Percentiles rank a stretch among this genome's conserved stretches.
These are phyloP conservation scores for Acanthoscelides obtectus DNA, from an alignment of 2,888 invertebrate species.

Conservation along the genomic window DNA sequence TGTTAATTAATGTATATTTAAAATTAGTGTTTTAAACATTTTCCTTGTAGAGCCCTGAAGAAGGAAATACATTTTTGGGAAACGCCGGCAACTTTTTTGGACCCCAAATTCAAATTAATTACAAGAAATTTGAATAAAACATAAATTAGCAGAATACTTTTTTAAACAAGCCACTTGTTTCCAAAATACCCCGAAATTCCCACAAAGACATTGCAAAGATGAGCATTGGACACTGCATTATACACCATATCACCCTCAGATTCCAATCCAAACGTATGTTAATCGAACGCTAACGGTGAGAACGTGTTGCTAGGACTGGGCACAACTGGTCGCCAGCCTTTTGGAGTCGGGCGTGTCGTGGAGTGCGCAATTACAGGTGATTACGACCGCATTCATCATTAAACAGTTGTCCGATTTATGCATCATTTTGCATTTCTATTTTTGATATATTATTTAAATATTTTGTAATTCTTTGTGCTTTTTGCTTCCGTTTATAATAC, in stretches of 20 bases:
- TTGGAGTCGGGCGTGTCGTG: slow-evolving; percentile 80
- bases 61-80: no score
- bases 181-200: background rate
- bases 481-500: background rate
- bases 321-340: slow-evolving; percentile 80
- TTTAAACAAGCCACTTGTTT: no score
- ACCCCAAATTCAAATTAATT: no score
- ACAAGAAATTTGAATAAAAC: no score
- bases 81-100: no score
- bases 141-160: no score
- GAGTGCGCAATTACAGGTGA: slow-evolving; percentile 75
- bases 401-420: slow-evolving; percentile 22
- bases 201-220: background rate
- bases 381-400: slow-evolving; percentile 36
- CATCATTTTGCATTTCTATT: slow-evolving; percentile 22
- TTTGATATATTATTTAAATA: slow-evolving; percentile 12
- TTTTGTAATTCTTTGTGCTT: slow-evolving; percentile 14
- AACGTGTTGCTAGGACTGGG: slow-evolving; percentile 65
- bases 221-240: background rate
- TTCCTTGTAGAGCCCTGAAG: no score
- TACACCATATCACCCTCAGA: background rate
- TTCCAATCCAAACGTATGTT: background rate
- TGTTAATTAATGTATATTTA: no score
- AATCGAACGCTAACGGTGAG: background rate
- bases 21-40: no score